Conservation (phyloP, 2,888 invertebrate species). For the Trissolcus japonicus region DNA sequence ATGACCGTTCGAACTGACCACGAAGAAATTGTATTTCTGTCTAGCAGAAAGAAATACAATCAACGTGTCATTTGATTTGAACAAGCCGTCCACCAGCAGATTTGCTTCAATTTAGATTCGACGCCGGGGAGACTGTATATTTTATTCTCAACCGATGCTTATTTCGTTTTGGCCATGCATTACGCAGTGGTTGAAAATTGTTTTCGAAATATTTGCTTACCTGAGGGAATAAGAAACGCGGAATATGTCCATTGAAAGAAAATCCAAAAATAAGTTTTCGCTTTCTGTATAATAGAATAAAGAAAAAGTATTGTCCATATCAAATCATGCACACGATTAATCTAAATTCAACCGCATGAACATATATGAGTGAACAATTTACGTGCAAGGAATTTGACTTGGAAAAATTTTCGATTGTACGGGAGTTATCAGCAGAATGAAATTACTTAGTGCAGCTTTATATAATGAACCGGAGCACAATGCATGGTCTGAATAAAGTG, state of each 20-base stretch:
- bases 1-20: conserved; percentile 31
- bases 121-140: conserved; percentile 27
- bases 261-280: conserved; percentile 24
- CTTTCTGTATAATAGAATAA: neutral
- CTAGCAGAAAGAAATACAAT: conserved; percentile 21
- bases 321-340: neutral
- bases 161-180: conserved; percentile 18
- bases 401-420: neutral
- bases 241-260: conserved; percentile 15
- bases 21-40: conserved; percentile 52
- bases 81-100: conserved; percentile 40
- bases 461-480: neutral
- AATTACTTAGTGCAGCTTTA: neutral
- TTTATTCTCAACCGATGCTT: conserved; percentile 28
- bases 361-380: too few species aligned
- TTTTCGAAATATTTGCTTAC: conserved; percentile 40
- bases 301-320: neutral
- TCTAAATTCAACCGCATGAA: neutral
- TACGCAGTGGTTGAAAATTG: conserved; percentile 32
- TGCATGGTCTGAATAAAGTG: conserved; percentile 2
- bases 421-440: neutral
- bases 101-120: conserved; percentile 44
- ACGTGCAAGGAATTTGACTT: neutral
- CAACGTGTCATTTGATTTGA: conserved; percentile 53
- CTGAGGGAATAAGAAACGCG: conserved; percentile 24